A percentile compares a stretch with the other conserved stretches of the same genome.
These are phyloP conservation scores for Callipepla squamata DNA, from an alignment of 2,113 vertebrate species.

Conservation along the genomic window DNA sequence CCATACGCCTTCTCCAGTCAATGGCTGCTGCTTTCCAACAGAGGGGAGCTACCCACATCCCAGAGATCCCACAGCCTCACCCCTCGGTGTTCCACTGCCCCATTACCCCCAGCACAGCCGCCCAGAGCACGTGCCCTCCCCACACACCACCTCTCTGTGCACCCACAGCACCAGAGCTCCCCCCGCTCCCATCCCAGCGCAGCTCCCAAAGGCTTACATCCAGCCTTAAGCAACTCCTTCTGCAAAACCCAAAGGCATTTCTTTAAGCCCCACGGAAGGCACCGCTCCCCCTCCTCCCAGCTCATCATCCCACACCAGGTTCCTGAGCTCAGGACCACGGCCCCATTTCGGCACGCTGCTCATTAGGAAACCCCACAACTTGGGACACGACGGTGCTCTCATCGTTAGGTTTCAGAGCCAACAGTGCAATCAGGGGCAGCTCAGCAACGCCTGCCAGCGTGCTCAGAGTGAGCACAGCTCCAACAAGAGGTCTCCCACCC, in stretches of 20 bases:
- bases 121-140: background rate
- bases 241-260: background rate
- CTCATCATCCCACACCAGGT: accelerated
- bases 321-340: background rate
- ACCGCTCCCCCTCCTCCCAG: background rate
- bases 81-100: background rate
- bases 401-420: slow-evolving; percentile 24
- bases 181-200: accelerated
- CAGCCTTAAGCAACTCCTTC: background rate
- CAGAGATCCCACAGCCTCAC: background rate
- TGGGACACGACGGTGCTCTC: background rate
- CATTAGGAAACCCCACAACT: background rate
- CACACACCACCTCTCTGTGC: background rate
- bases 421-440: background rate
- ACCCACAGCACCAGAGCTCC: background rate
- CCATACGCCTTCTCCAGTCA: accelerated
- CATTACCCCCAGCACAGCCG: background rate
- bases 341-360: background rate
- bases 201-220: background rate
- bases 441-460: background rate
- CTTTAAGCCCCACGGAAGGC: background rate
- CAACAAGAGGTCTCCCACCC: background rate
- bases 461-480: background rate
- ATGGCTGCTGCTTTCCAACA: background rate
- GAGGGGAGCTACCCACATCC: background rate